A percentile compares a stretch with the other conserved stretches of the same genome.
Evolutionary conservation across 1,140 invertebrate genomes (phyloP).

Genomic region (Drosophila mayri): DNA sequence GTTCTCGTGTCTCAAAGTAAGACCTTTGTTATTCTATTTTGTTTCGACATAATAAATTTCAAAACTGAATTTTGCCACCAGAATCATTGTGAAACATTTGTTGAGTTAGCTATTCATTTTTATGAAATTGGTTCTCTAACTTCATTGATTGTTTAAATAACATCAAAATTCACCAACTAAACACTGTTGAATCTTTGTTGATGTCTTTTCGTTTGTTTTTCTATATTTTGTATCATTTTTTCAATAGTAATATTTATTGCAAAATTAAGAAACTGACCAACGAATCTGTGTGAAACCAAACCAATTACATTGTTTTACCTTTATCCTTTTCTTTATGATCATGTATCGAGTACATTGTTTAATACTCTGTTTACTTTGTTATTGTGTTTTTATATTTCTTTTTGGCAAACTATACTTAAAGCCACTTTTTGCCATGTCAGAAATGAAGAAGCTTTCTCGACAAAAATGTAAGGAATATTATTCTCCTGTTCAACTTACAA

Average conservation of each 20-base stretch:
- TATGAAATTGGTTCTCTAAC: not conserved
- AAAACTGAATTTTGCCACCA: not conserved
- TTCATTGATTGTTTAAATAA: not conserved
- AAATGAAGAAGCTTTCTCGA: not conserved
- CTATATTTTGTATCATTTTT: not conserved
- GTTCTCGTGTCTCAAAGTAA: not conserved
- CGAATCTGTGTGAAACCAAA: not conserved
- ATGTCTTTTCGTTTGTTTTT: not conserved
- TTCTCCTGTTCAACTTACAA: not conserved
- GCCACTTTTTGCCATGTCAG: conserved; percentile 18
- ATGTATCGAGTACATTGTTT: not conserved
- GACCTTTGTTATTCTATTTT: not conserved
- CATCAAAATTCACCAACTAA: not conserved
- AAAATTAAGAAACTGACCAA: not conserved
- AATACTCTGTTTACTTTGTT: conserved; percentile 13
- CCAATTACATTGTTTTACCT: not conserved
- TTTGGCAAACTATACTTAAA: not conserved
- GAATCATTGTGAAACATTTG: no score
- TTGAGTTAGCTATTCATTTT: no score
- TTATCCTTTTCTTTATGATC: not conserved
- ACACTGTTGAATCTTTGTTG: not conserved
- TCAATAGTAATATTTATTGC: not conserved
- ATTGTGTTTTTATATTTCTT: not conserved
- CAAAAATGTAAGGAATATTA: not conserved
- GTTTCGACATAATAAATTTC: not conserved